phyloP scores from a whole-genome alignment of 2,797 vertebrate species.

The Microcaecilia unicolor region DNA sequence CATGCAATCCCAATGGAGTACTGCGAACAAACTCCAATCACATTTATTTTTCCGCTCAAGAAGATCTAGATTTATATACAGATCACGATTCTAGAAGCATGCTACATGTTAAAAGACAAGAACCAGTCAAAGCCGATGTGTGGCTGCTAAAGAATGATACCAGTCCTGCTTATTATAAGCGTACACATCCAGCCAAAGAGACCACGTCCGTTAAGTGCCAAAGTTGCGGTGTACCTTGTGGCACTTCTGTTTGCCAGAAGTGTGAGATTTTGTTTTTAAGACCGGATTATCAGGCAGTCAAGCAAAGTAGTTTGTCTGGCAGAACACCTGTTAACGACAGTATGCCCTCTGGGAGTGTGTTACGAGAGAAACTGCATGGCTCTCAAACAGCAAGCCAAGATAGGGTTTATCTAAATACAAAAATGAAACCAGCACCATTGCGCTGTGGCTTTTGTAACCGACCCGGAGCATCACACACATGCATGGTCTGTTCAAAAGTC shows the following conservation, averaged over 20 bases:
- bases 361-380: conserved; percentile 52
- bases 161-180: conserved; percentile 55
- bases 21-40: conserved; percentile 51
- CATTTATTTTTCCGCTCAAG: conserved; percentile 66
- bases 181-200: conserved; percentile 60
- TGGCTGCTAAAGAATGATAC: conserved; percentile 52
- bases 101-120: conserved; percentile 50
- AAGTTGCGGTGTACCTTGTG: conserved; percentile 71
- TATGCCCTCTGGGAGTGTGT: conserved; percentile 22
- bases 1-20: conserved; percentile 65
- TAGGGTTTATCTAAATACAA: conserved; percentile 38
- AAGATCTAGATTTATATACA: conserved; percentile 90
- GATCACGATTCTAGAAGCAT: conserved; percentile 57
- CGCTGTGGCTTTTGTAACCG: conserved; percentile 96
- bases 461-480: conserved; percentile 81
- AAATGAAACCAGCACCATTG: conserved; percentile 32
- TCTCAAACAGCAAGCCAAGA: conserved; percentile 43
- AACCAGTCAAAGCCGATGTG: conserved; percentile 46
- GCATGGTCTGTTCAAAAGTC: conserved; percentile 95
- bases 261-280: conserved; percentile 56
- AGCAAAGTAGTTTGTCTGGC: conserved; percentile 46
- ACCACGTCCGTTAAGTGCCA: conserved; percentile 70
- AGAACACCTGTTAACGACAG: conserved; percentile 41
- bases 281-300: conserved; percentile 42
- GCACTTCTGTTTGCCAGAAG: conserved; percentile 77